Evolutionary conservation across 2,888 invertebrate species (phyloP), one percentile per base, ranked within the genome.

Genomic region (Tinea pellionella): DNA sequence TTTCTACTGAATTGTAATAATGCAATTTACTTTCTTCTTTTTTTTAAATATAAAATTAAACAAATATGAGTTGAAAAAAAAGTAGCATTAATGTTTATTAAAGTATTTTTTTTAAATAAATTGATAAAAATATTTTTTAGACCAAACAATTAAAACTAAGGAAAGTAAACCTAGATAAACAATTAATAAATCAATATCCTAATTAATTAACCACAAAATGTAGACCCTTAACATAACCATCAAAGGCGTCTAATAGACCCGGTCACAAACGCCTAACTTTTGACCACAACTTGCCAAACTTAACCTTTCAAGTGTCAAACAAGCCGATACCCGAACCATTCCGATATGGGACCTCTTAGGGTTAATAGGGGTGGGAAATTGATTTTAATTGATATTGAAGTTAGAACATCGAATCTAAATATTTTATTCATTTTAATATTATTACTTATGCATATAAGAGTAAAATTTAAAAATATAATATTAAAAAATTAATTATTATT

Each of bases 341-440:
- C 68, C 65, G 63, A 61, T 61, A 64, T 64, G 68, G 68, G 67
- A 63, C 67, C 61, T 60, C 59, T 47, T 47, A 37, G 11, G 47
- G 15, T n/a, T 47, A 47, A 47, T 15, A 47, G 15, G 47, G 47
- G 47, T 41, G 41, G 13, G 9, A 13, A n/a, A 41, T 41, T 41
- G 41, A 41, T 41, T 41, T 15, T 47, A 47, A 24, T 24, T n/a
- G 15, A 9, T 47, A 47, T n/a, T 47, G 47, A n/a, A n/a, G 2
- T 41, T 41, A 41, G 3, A 24, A 6, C 6, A 24, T n/a, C n/a
- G 24, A 24, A 24, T 2, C 6, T 24, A 24, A 2, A 24, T 24
- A 3, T 24, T 24, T 24, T 24, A 24, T 24, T 24, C n/a, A n/a
- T n/a, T n/a, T n/a, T n/a, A n/a, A n/a, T n/a, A n/a, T n/a, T n/a